Conservation (phyloP, 2,888 invertebrate species). For the Stenchaetothrips biformis region DNA sequence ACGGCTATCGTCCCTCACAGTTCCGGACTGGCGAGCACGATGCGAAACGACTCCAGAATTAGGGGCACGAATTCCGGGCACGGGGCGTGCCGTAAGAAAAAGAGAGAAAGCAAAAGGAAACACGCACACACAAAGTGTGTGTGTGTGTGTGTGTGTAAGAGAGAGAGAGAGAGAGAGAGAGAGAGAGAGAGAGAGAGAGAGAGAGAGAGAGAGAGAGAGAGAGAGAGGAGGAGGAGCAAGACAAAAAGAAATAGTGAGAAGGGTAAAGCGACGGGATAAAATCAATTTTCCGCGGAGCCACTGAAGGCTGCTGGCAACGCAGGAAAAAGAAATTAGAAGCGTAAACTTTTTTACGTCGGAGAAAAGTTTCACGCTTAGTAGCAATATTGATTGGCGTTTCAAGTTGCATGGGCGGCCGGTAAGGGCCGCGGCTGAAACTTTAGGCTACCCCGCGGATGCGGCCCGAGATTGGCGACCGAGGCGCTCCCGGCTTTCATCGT, state of each 20-base stretch:
- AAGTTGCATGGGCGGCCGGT: background rate
- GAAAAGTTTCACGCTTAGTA: conserved; percentile 8
- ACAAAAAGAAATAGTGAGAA: background rate
- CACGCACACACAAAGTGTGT: too few species aligned
- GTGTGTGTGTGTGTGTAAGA: too few species aligned
- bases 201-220: background rate
- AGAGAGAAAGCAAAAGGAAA: too few species aligned
- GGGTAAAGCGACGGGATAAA: background rate
- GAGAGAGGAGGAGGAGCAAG: background rate
- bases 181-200: background rate
- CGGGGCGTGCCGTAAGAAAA: background rate
- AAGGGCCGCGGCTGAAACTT: too few species aligned
- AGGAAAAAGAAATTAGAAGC: conserved; percentile 7
- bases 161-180: background rate
- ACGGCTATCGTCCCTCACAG: conserved; percentile 10
- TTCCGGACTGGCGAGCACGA: background rate
- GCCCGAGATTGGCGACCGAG: too few species aligned
- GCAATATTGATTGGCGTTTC: conserved; percentile 15
- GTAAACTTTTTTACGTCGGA: background rate
- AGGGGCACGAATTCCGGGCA: conserved; percentile 1
- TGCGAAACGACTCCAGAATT: conserved; percentile 9
- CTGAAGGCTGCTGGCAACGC: background rate
- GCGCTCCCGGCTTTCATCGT: too few species aligned
- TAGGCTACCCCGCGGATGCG: too few species aligned
- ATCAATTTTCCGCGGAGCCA: background rate